Conservation (phyloP, 2,888 invertebrate species). For the Hyles lineata region DNA sequence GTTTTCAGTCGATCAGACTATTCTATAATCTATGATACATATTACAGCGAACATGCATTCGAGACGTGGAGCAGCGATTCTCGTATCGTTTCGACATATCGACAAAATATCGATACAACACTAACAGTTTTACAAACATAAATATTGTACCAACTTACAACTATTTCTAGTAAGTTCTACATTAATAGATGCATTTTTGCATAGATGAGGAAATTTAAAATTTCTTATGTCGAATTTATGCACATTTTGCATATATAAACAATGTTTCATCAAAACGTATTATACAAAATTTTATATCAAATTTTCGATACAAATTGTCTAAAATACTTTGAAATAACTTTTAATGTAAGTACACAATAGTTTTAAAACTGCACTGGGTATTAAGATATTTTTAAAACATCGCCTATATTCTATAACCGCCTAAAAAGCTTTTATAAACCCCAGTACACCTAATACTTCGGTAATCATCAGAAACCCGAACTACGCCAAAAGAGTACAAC, state of each 20-base stretch:
- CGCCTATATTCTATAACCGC: not conserved
- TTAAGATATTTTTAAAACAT: not conserved
- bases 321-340: not conserved
- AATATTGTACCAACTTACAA: not conserved
- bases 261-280: not conserved
- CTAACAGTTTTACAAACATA: not conserved
- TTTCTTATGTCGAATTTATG: not conserved
- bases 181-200: not conserved
- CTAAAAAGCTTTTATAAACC: not conserved
- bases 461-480: not conserved
- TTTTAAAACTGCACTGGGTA: not conserved
- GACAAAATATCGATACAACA: not conserved
- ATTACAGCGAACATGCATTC: not conserved
- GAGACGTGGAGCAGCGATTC: not conserved
- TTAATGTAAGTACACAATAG: not conserved
- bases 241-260: not conserved
- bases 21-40: slow-evolving; percentile 17
- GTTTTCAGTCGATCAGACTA: slow-evolving; percentile 38
- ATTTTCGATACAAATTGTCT: not conserved
- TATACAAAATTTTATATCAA: not conserved
- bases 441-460: not conserved
- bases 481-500: not conserved
- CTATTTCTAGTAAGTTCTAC: not conserved
- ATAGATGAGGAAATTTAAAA: slow-evolving; percentile 6
- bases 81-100: not conserved